A percentile compares a stretch with the other conserved stretches of the same genome.
phyloP scores from a whole-genome alignment of 30 jellyfish, hydroid and myxozoan species.

The Mastigias papua region DNA sequence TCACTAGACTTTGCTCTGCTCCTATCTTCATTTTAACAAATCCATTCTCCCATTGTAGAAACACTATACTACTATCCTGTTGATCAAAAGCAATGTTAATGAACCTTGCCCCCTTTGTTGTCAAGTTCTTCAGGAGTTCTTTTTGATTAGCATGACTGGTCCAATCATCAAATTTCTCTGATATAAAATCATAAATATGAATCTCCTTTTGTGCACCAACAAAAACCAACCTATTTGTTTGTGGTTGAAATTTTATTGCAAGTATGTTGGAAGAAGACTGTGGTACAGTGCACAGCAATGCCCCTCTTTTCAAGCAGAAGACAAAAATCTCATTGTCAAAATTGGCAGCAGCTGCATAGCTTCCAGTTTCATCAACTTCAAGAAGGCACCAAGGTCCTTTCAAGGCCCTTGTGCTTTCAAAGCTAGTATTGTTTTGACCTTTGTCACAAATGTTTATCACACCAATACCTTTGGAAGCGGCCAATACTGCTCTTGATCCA shows the following conservation, averaged over 20 bases:
- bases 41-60: conserved; percentile 63
- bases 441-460: neutral
- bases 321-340: conserved; percentile 18
- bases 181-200: conserved; percentile 40
- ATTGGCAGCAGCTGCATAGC: conserved; percentile 43
- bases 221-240: conserved; percentile 22
- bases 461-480: conserved; percentile 35
- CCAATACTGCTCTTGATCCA: conserved; percentile 34
- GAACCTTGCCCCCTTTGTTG: conserved; percentile 11
- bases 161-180: conserved; percentile 70
- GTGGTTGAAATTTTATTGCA: conserved; percentile 77
- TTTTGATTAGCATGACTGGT: conserved; percentile 15
- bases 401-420: neutral
- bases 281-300: conserved; percentile 51
- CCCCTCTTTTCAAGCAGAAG: conserved; percentile 21
- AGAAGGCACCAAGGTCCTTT: conserved; percentile 45
- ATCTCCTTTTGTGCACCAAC: conserved; percentile 53
- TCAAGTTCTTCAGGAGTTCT: conserved; percentile 4
- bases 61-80: conserved; percentile 29
- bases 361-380: conserved; percentile 23
- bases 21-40: conserved; percentile 68
- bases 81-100: conserved; percentile 57
- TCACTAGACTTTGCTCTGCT: neutral
- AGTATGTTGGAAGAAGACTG: conserved; percentile 20
- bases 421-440: neutral